Percentiles rank a stretch among this genome's conserved stretches.
These are phyloP conservation scores for Stenodera caucasica DNA, from an alignment of 2,888 invertebrate genomes.

Conservation along the genomic window DNA sequence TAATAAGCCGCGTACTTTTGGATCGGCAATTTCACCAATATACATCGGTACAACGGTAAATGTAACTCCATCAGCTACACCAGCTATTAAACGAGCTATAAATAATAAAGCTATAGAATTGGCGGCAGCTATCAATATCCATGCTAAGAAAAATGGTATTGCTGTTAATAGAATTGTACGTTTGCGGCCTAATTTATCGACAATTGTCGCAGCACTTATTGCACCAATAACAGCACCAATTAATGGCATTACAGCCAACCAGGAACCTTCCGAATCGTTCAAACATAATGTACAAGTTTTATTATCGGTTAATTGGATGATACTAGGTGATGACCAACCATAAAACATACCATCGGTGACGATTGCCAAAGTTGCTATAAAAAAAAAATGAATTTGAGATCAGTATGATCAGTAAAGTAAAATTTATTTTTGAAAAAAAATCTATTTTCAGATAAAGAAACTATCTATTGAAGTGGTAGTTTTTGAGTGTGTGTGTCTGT, in stretches of 20 bases:
- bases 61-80: conserved; percentile 59
- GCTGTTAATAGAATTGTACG: conserved; percentile 64
- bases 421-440: neutral
- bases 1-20: conserved; percentile 61
- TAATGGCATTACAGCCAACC: conserved; percentile 68
- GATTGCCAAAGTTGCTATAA: conserved; percentile 48
- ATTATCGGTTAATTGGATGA: conserved; percentile 58
- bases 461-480: neutral
- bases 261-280: conserved; percentile 65
- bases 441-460: neutral
- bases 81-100: conserved; percentile 61
- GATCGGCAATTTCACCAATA: conserved; percentile 63
- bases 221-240: conserved; percentile 67
- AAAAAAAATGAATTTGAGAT: conserved; percentile 17
- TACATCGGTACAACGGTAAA: conserved; percentile 61
- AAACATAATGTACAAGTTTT: conserved; percentile 35
- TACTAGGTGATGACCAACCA: conserved; percentile 66
- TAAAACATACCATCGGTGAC: conserved; percentile 52
- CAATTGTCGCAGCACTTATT: conserved; percentile 66
- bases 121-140: conserved; percentile 67
- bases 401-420: neutral
- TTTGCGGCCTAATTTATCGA: conserved; percentile 68
- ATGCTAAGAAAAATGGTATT: conserved; percentile 64
- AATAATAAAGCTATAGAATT: conserved; percentile 59
- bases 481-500: too few relatives aligned